Conservation (phyloP, 2,888 invertebrate genomes). For the Ephialtes manifestator region DNA sequence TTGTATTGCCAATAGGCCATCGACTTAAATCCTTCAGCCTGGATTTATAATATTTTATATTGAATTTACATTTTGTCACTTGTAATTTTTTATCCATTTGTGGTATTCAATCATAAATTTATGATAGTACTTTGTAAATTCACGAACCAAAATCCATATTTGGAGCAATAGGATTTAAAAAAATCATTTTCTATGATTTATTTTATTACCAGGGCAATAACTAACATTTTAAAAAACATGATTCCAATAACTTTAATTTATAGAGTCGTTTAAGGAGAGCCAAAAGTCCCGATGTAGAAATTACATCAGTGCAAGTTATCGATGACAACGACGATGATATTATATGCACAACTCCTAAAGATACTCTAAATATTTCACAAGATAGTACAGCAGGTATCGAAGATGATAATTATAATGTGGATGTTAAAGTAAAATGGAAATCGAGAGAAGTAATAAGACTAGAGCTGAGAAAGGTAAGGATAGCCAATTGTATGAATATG, state of each 20-base stretch:
- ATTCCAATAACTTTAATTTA: neutral
- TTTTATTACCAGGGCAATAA: no score
- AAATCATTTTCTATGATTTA: no score
- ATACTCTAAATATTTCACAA: neutral
- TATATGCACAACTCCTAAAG: neutral
- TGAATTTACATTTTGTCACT: no score
- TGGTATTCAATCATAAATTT: no score
- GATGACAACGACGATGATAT: neutral
- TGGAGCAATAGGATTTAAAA: no score
- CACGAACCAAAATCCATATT: no score
- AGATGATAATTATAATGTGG: constrained; percentile 63
- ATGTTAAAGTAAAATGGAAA: constrained; percentile 67
- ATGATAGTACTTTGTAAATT: no score
- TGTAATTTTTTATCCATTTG: no score
- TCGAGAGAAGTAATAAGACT: constrained; percentile 55
- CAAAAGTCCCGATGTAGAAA: neutral
- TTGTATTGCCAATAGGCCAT: no score
- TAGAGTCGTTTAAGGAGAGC: neutral
- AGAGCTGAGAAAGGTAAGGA: constrained; percentile 56
- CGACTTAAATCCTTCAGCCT: no score
- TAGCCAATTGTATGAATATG: neutral
- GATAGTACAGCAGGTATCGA: neutral
- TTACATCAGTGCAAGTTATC: neutral
- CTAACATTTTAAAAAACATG: neutral
- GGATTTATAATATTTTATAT: no score